Evolutionary conservation across 2,113 vertebrate species (phyloP).

Genomic region (Alces alces): DNA sequence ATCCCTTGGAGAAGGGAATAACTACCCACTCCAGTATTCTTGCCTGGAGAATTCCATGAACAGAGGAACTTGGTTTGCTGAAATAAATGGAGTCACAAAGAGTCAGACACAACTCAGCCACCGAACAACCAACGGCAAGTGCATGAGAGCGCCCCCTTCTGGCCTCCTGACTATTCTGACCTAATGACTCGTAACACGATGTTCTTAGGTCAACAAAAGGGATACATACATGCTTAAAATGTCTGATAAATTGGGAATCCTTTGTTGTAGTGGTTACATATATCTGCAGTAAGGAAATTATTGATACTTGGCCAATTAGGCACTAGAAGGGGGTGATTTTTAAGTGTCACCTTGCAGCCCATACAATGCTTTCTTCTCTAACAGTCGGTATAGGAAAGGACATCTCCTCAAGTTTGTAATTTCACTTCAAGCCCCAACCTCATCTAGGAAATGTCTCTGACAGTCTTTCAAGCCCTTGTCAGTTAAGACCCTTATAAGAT

Average conservation of each 20-base stretch:
- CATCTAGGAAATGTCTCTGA: not conserved
- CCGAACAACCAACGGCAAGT: not conserved
- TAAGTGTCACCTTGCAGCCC: not conserved
- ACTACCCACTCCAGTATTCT: not conserved
- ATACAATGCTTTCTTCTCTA: not conserved
- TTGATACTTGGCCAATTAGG: not conserved
- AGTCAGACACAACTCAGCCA: not conserved
- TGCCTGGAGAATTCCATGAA: not conserved
- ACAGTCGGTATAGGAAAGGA: not conserved
- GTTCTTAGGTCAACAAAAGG: not conserved
- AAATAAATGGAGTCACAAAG: not conserved
- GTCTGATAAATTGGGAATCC: not conserved
- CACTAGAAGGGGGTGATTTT: not conserved
- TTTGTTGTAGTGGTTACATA: not conserved
- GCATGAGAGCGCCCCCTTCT: not conserved
- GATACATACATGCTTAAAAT: not conserved
- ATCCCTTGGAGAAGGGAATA: not conserved
- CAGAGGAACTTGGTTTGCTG: not conserved
- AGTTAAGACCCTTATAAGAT: not conserved
- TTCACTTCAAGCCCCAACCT: not conserved
- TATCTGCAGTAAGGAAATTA: not conserved
- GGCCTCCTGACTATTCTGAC: not conserved
- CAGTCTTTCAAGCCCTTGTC: accelerated
- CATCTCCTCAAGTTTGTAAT: not conserved
- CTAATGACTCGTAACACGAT: not conserved